Evolutionary conservation across 1,140 invertebrate species (phyloP), one percentile per base, ranked within the genome.

Genomic region (Plutomurus gul): DNA sequence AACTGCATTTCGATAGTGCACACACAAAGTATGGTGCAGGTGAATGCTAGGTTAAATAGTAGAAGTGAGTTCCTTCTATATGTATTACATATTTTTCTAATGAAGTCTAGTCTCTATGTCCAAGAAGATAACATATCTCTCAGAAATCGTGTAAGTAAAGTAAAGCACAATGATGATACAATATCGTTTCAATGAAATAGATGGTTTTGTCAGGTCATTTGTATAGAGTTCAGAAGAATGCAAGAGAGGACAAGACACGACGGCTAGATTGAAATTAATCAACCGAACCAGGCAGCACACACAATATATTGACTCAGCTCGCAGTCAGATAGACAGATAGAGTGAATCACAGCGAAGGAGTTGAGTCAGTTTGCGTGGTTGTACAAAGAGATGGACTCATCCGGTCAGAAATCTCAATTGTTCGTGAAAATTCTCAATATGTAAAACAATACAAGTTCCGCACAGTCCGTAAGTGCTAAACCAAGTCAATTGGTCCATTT

Each of bases 401-500:
- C 36, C 16, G 56, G 13, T 65, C 16, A 33, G 56, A 65, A 65
- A 65, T 65, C 56, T 65, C 56, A 65, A 65, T 65, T 16, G 27
- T 65, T 65, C 36, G 56, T 65, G 25, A 33, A 65, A n/a, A n/a
- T n/a, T n/a, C n/a, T n/a, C n/a, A n/a, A n/a, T n/a, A 33, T 65
- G 56, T 65, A 65, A 65, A 51, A 51, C 47, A 51, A 51, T 22
- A 22, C 47, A 51, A 51, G 47, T 30, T 65, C 56, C 56, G 56
- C 56, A 65, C 56, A 65, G 56, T 65, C 56, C 56, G 56, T 65
- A 72, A 72, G 70, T 72, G 70, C 70, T 72, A 72, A 72, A 72
- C 70, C 70, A 72, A 72, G 70, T 72, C 70, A 46, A 72, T 72
- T 40, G 37, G 37, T 22, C 70, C 70, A 72, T 72, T 72, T 72